Conservation (phyloP, 53 echinoderm and acorn worm species). For the Mesocentrotus franciscanus region DNA sequence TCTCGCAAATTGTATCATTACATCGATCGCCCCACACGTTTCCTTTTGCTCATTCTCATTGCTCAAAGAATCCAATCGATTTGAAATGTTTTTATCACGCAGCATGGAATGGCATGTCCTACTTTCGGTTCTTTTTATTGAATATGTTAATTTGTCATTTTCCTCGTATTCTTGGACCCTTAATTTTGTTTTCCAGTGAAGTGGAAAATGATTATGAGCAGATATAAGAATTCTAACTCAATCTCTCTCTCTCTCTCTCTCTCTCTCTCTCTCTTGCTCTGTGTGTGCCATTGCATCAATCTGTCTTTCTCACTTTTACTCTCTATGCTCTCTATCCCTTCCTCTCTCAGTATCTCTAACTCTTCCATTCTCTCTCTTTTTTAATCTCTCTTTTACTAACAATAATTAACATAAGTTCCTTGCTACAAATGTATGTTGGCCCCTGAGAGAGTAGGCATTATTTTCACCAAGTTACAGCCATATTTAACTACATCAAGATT, state of each 20-base stretch:
- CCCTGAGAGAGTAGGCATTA: not conserved
- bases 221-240: not conserved
- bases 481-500: not conserved
- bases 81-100: not conserved
- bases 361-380: not conserved
- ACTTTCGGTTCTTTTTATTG: not conserved
- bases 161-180: not conserved
- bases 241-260: not conserved
- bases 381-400: not conserved
- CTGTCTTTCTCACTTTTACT: not conserved
- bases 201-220: not conserved
- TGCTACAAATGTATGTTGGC: not conserved
- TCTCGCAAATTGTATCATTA: not conserved
- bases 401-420: not conserved
- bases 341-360: not conserved
- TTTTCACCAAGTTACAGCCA: not conserved
- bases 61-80: constrained; percentile 4
- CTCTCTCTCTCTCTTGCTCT: not conserved
- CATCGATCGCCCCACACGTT: constrained; percentile 1
- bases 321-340: not conserved
- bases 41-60: not conserved
- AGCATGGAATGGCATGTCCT: not conserved
- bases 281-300: not conserved
- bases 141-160: not conserved
- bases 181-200: not conserved